Conservation (phyloP, 2,113 vertebrate species). For the Danionella cerebrum region DNA sequence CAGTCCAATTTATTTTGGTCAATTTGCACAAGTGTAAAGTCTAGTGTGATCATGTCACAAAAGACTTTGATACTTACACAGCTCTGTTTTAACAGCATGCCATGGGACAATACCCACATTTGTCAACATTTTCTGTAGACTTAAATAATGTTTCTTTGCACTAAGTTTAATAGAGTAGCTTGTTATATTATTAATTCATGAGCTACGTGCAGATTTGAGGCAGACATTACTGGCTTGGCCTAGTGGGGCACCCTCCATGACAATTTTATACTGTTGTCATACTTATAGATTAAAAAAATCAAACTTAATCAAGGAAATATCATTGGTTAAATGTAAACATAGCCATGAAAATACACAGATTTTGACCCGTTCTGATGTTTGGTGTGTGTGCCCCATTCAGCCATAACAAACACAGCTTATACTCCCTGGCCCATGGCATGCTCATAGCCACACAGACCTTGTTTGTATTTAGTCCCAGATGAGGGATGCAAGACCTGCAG, state of each 20-base stretch:
- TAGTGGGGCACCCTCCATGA: constrained; percentile 31
- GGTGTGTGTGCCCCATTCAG: constrained; percentile 36
- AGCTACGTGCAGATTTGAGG: too few species aligned
- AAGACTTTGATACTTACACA: background rate
- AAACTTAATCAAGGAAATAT: too few species aligned
- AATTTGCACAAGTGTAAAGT: too few species aligned
- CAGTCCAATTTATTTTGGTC: too few species aligned
- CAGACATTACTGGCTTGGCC: constrained; percentile 1
- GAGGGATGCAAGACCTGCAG: constrained; percentile 68
- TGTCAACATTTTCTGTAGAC: background rate
- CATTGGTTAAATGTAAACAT: too few species aligned
- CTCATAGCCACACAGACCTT: constrained; percentile 68
- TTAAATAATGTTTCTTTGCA: background rate
- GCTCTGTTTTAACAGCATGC: constrained; percentile 50
- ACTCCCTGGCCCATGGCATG: constrained; percentile 42
- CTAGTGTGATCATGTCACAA: too few species aligned
- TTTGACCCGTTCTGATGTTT: constrained; percentile 3
- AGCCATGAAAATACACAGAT: background rate
- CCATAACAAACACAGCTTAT: background rate
- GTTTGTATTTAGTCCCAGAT: constrained; percentile 75
- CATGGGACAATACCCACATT: constrained; percentile 41
- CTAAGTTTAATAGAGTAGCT: background rate
- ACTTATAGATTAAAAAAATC: too few species aligned
- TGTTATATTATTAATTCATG: too few species aligned
- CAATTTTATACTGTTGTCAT: background rate